phyloP scores from a whole-genome alignment of 2,797 vertebrate genomes.

The Silurus lanzhouensis region DNA sequence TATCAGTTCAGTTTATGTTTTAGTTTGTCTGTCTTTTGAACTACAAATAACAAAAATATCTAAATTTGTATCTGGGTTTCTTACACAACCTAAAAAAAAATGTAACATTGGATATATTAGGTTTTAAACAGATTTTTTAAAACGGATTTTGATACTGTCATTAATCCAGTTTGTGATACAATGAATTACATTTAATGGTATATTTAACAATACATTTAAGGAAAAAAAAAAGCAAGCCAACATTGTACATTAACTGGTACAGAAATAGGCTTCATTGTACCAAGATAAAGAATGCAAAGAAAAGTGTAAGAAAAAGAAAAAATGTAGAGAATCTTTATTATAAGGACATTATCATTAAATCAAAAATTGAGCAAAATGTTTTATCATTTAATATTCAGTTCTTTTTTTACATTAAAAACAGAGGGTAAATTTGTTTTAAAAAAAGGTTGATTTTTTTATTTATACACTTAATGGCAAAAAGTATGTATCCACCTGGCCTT shows the following conservation, averaged over 20 bases:
- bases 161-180: neutral
- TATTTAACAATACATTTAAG: neutral
- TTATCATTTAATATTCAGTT: no score
- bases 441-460: no score
- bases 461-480: neutral
- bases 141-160: neutral
- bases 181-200: neutral
- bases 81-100: neutral
- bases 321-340: no score
- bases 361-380: neutral
- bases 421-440: no score
- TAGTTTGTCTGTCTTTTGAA: constrained; percentile 19
- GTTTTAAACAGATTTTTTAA: neutral
- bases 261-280: no score
- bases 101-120: neutral
- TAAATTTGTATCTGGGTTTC: neutral
- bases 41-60: neutral
- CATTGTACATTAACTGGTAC: no score
- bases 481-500: neutral
- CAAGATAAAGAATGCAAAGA: no score
- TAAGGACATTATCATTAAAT: neutral
- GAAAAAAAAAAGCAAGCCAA: no score
- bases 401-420: no score
- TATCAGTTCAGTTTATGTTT: constrained; percentile 67
- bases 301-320: no score